Base-by-base conservation (phyloP, 1,140 invertebrate genomes). In the Sarcophaga peregrina region DNA sequence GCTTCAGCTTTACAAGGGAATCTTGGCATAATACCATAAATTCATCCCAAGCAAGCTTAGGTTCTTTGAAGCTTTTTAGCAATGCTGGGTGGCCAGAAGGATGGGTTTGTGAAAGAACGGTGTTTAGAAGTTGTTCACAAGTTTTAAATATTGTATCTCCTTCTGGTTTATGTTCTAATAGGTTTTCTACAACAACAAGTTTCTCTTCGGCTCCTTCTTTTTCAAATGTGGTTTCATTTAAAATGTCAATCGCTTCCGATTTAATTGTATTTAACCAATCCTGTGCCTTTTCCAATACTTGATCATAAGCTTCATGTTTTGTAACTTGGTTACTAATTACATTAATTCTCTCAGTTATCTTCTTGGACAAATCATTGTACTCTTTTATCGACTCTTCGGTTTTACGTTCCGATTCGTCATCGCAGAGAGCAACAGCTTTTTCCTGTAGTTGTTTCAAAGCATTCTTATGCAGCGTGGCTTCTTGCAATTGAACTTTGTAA, bases 301-400 rank as follows among this genome's bases (percentile, higher is more conserved):
- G 94, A 13, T 95, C 92, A 87, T 96, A 97, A 83, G 93, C 93
- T 91, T 97, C 96, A 89, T 97, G 96, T 87, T 96, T 95, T 0
- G 91, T 87, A 0, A 97, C 95, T 85, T 96, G 93, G 84, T 94
- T 93, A 87, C 96, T 95, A 72, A 93, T 93, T 5, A 92, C 89
- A 37, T 90, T 89, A 73, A 97, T 94, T 86, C 94, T 92, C 73
- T 94, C 93, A 85, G 94, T 91, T 3, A 96, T 92, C 86, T 95
- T 92, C 84, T 93, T 92, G 0, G 93, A 92, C 10, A 96, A 90
- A 46, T 93, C 92, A 62, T 94, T 93, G 86, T 96, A 96, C 73
- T 93, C 93, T 13, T 93, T 92, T 52, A 95, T 92, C 17, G 94
- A 94, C 58, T 93, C 93, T 45, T 93, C 92, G 0, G 97, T 91